Evolutionary conservation across 2,888 invertebrate species (phyloP), one percentile per base, ranked within the genome.

Genomic region (Polyploca ridens): DNA sequence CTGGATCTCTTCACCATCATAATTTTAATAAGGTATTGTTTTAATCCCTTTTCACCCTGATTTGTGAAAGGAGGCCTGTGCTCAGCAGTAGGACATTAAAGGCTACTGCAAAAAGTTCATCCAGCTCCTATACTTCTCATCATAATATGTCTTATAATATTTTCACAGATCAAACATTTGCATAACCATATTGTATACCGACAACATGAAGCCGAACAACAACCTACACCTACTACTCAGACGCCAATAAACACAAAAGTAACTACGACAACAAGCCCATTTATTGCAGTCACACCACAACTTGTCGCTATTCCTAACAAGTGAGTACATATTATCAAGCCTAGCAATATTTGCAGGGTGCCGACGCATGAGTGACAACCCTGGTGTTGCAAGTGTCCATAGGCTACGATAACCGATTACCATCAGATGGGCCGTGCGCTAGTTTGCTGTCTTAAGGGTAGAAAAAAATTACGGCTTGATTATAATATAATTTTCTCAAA

Each of bases 11-110:
- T 14, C 64, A 64, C 1, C 66, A 58, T 13, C 58, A 64, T 57
- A 76, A 72, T 44, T 54, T 66, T 14, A 59, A 70, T 35, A 75
- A 82, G 81, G 83, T 84, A 74, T 27, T 27, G 27, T 2, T 27
- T 27, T 27, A 27, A 27, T 27, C 27, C 27, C 27, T 1, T 27
- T 27, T 27, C 27, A 27, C 27, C 1, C 1, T 27, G 1, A 27
- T 27, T 27, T 27, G 27, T 27, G 2, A 27, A 27, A 27, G 27
- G 27, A 27, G 27, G 2, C 27, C 27, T 27, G 27, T 27, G 27
- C 27, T 1, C 27, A 27, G 27, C 27, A 27, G 27, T 27, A 2
- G 27, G 2, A 27, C 27, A n/a, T n/a, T n/a, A n/a, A n/a, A n/a
- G n/a, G n/a, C n/a, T n/a, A n/a, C n/a, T n/a, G n/a, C n/a, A n/a